Percentiles rank a stretch among this genome's conserved stretches.
Conservation (phyloP, 2,113 vertebrate species). For the Oreochromis niloticus region DNA sequence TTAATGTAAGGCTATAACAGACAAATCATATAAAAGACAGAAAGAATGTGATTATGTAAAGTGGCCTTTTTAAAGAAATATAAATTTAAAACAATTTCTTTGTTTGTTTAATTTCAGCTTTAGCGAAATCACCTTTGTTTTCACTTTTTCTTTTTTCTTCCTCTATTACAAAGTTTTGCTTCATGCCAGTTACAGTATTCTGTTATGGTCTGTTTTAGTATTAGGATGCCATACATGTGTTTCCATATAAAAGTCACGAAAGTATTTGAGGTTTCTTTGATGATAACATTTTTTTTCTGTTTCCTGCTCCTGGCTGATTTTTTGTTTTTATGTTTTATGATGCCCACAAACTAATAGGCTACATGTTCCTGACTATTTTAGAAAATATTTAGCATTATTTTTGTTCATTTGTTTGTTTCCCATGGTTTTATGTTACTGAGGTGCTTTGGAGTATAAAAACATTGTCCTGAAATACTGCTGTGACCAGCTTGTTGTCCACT, state of each 20-base stretch:
- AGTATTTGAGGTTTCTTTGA: not conserved
- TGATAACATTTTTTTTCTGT: not conserved
- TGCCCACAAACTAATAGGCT: not conserved
- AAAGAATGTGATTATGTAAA: not conserved
- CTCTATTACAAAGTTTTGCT: not conserved
- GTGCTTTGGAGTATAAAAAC: constrained; percentile 44
- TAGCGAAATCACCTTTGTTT: not conserved
- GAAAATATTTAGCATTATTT: not conserved
- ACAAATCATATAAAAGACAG: not conserved
- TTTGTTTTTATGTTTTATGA: not conserved
- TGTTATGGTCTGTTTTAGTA: not conserved
- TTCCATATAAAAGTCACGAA: not conserved
- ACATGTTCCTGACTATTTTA: not conserved
- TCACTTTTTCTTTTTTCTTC: not conserved
- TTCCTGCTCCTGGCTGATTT: not conserved
- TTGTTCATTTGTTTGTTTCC: not conserved
- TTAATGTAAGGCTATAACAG: not conserved
- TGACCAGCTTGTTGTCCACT: constrained; percentile 41
- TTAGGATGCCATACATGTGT: not conserved
- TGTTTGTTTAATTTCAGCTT: not conserved
- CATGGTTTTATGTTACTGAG: constrained; percentile 4
- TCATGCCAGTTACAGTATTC: not conserved
- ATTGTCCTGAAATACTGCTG: constrained; percentile 36
- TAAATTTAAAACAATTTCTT: not conserved
- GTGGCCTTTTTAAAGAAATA: not conserved